These are phyloP conservation scores for Leptodactylus fallax DNA, from an alignment of 2,797 vertebrate genomes.

Conservation along the genomic window DNA sequence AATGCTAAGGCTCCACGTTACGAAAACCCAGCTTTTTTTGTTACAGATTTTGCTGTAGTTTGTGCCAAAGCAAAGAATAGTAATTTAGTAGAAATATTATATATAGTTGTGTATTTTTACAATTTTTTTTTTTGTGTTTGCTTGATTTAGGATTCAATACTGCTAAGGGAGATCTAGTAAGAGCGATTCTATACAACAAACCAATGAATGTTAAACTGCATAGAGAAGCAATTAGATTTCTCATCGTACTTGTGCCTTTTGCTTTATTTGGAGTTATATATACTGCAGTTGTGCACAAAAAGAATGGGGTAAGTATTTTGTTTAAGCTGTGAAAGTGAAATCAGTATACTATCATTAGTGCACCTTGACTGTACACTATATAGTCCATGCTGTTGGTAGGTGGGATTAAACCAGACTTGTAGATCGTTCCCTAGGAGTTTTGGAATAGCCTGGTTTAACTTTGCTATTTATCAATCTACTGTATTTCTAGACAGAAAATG, in stretches of 20 bases:
- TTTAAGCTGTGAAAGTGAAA: neutral
- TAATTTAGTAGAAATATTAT: neutral
- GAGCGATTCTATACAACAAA: constrained; percentile 77
- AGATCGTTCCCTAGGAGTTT: no score
- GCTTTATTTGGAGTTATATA: constrained; percentile 71
- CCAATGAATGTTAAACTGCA: constrained; percentile 76
- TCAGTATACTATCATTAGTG: no score
- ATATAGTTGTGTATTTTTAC: neutral
- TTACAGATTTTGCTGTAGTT: no score
- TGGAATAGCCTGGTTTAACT: no score
- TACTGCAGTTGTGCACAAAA: constrained; percentile 66
- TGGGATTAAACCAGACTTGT: no score
- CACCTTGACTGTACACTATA: no score
- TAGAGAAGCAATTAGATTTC: constrained; percentile 74
- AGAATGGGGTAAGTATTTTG: constrained; percentile 67
- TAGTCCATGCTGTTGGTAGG: no score
- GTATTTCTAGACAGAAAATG: no score
- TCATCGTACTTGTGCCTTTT: constrained; percentile 68
- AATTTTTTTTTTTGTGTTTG: neutral
- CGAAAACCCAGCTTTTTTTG: no score
- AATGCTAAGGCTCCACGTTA: no score
- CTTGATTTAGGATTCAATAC: constrained; percentile 73
- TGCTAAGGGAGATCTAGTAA: constrained; percentile 77
- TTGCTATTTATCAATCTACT: no score
- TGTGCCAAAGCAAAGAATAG: no score